phyloP scores from a whole-genome alignment of 2,797 vertebrate genomes.

The Neosalanx taihuensis region DNA sequence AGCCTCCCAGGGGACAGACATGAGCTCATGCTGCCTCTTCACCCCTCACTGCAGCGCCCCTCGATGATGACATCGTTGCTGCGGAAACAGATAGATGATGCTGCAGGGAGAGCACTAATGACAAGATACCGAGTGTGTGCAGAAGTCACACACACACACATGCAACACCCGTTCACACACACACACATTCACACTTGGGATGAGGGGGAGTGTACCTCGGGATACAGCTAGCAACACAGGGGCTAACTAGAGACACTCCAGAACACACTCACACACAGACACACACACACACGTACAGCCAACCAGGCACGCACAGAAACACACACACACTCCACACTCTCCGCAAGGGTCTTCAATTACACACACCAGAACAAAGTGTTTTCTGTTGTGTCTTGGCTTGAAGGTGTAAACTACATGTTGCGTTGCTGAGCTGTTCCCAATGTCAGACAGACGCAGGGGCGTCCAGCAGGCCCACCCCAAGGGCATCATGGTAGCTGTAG shows the following conservation, averaged over 20 bases:
- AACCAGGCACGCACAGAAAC: no score
- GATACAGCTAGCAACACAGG: constrained; percentile 50
- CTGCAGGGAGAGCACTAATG: constrained; percentile 56
- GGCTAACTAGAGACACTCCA: constrained; percentile 5
- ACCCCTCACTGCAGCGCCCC: constrained; percentile 47
- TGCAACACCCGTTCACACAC: constrained; percentile 4
- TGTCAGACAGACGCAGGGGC: no score
- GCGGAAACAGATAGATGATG: constrained; percentile 54
- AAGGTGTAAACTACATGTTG: no score
- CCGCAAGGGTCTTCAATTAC: background rate
- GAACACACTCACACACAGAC: no score
- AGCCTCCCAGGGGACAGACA: background rate
- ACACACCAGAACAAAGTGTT: background rate
- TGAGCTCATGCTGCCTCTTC: constrained; percentile 16
- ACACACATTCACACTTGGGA: constrained; percentile 24
- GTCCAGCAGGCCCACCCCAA: no score
- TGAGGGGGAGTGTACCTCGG: constrained; percentile 13
- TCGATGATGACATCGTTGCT: constrained; percentile 66
- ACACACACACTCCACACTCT: no score
- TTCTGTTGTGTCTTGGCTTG: no score
- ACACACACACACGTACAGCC: no score
- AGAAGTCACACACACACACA: constrained; percentile 20
- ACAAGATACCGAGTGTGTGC: constrained; percentile 35
- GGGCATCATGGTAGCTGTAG: no score
- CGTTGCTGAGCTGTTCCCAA: no score